Base-by-base conservation (phyloP, 2,797 vertebrate genomes). In the Bufotes viridis region DNA sequence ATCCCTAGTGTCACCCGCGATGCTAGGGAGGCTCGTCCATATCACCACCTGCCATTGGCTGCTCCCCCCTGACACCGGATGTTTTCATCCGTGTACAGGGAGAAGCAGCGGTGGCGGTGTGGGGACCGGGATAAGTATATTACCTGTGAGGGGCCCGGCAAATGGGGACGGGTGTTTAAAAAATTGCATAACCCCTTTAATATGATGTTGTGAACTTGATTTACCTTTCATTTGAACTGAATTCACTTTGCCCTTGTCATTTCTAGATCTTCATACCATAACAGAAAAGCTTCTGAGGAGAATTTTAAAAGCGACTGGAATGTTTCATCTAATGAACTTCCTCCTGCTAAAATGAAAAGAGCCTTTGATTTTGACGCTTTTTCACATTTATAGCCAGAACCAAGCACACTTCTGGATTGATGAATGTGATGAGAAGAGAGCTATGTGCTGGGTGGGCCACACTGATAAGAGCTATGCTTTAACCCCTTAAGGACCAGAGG, bases 291-390 rank as follows among this genome's bases (percentile, higher is more conserved):
- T 75, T 75, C 72, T 13, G 72, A 75, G 42, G 11, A 51, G 42
- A 75, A 75, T 75, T 51, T 74, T 74, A 51, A 75, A 51, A n/a
- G 42, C 3, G 42, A 75, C 22, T 75, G 42, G 49, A 75, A 75
- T 75, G 18, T 53, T 53, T 75, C 72, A 75, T 53, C 72, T 53
- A 75, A 51, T 53, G 20, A 75, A 75, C 72, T 13, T 20, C 22
- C 72, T 51, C 42, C 72, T 75, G 49, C 18, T 53, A n/a, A 75
- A 75, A 75, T 75, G 72, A 75, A 75, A 74, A 75, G 72, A 75
- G 10, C 42, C 42, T 75, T 75, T 75, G 42, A 75, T 75, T 75
- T n/a, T 51, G 42, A 75, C 1, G 72, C 70, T n/a, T 75, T 75
- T 75, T 22, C 72, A 51, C 42, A 22, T 17, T 13, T 75, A 22